These are phyloP conservation scores for Sebastes diploproa DNA, from an alignment of 2,797 vertebrate species.

Conservation along the genomic window DNA sequence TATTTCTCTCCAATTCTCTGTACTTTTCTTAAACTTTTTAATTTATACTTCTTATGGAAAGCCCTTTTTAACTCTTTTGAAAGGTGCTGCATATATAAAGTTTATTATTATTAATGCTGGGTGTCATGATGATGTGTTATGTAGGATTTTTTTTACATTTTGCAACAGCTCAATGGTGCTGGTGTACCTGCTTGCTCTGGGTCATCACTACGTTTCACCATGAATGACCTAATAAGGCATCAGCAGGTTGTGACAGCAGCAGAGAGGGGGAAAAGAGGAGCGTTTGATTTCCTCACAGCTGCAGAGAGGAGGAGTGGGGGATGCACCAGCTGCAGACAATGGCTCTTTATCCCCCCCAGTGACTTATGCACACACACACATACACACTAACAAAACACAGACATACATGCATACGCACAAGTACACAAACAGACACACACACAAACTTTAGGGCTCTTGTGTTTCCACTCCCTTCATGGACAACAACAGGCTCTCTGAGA, in stretches of 20 bases:
- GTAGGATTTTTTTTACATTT: neutral
- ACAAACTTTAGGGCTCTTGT: slow-evolving; percentile 71
- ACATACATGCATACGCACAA: slow-evolving; percentile 30
- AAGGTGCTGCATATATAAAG: neutral
- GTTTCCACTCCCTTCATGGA: slow-evolving; percentile 65
- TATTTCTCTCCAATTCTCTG: neutral
- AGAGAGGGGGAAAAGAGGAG: slow-evolving; percentile 75
- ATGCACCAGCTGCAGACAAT: slow-evolving; percentile 87
- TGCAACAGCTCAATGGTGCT: slow-evolving; percentile 16
- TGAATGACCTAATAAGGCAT: slow-evolving; percentile 74
- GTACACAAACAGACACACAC: neutral
- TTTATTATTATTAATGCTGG: neutral
- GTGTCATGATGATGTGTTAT: neutral
- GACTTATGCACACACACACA: slow-evolving; percentile 58
- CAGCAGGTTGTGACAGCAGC: slow-evolving; percentile 76
- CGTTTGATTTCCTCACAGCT: slow-evolving; percentile 89
- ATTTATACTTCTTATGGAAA: neutral
- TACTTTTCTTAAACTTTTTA: neutral
- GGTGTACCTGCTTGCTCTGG: slow-evolving; percentile 46
- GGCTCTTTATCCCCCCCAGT: slow-evolving; percentile 81
- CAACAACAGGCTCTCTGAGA: slow-evolving; percentile 70
- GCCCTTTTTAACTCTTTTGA: too few relatives aligned
- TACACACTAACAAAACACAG: slow-evolving; percentile 51
- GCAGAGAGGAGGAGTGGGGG: slow-evolving; percentile 82
- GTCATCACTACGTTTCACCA: slow-evolving; percentile 63